Evolutionary conservation across 2,113 vertebrate genomes (phyloP).

Genomic region (Lichenostomus cassidix): DNA sequence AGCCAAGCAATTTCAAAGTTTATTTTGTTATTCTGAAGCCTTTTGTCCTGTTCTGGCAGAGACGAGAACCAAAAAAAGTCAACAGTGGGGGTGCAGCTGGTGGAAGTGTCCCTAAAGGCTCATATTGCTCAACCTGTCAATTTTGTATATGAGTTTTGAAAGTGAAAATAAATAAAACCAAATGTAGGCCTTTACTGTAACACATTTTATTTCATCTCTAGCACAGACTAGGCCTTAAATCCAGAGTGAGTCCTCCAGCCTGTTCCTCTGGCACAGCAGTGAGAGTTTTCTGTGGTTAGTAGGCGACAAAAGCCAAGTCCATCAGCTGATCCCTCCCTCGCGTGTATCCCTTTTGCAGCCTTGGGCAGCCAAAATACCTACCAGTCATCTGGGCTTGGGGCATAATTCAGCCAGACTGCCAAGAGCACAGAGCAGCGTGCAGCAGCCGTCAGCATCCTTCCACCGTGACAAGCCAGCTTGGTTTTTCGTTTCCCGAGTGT

Average conservation of each 20-base stretch:
- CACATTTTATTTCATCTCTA: background rate
- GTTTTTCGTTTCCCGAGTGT: background rate
- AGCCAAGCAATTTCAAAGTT: constrained; percentile 47
- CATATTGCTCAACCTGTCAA: background rate
- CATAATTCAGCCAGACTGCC: background rate
- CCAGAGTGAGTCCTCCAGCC: background rate
- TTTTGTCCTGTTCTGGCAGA: constrained; percentile 49
- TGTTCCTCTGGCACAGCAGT: background rate
- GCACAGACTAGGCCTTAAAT: background rate
- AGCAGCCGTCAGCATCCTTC: background rate
- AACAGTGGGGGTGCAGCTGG: background rate
- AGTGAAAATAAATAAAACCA: background rate
- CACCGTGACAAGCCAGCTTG: background rate
- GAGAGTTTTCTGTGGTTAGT: background rate
- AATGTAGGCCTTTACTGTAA: background rate
- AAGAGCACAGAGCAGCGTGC: fast-evolving
- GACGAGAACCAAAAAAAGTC: background rate
- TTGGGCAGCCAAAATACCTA: background rate
- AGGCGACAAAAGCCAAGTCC: background rate
- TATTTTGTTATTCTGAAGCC: constrained; percentile 39
- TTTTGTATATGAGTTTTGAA: background rate
- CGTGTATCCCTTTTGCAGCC: background rate
- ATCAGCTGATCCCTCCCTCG: background rate
- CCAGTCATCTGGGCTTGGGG: background rate
- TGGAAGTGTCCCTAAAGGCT: background rate